A percentile compares a stretch with the other conserved stretches of the same genome.
These are phyloP conservation scores for Dicyrtomina minuta DNA, from an alignment of 2,888 invertebrate species.

Conservation along the genomic window DNA sequence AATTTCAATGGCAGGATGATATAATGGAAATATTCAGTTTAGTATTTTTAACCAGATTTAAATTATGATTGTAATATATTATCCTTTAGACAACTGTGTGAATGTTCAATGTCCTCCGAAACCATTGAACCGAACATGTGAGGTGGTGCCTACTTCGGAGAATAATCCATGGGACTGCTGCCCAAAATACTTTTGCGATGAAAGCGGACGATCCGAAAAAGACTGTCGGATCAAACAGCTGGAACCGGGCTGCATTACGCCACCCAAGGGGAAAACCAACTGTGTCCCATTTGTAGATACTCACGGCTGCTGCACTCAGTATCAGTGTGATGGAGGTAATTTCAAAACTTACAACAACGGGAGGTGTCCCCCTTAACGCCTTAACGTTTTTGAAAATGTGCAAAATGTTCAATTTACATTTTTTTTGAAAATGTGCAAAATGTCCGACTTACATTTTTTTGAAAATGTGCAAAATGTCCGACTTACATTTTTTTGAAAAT, in stretches of 20 bases:
- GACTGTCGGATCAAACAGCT: constrained; percentile 43
- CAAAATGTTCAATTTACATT: too few species aligned
- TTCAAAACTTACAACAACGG: constrained; percentile 1
- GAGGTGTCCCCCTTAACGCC: too few species aligned
- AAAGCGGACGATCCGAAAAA: constrained; percentile 30
- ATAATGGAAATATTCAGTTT: too few species aligned
- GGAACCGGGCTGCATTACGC: constrained; percentile 42
- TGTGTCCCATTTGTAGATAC: constrained; percentile 47
- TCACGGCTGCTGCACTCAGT: constrained; percentile 51
- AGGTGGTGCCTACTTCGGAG: constrained; percentile 26
- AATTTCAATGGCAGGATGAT: too few species aligned
- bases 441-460: too few species aligned
- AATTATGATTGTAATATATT: too few species aligned
- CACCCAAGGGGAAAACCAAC: constrained; percentile 47
- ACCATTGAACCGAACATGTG: constrained; percentile 46
- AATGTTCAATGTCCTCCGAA: constrained; percentile 43
- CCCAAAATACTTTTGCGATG: constrained; percentile 46
- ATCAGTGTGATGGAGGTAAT: constrained; percentile 50
- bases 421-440: too few species aligned
- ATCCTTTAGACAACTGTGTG: constrained; percentile 46
- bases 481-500: too few species aligned
- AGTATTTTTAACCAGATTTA: too few species aligned
- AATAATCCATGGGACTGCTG: constrained; percentile 45
- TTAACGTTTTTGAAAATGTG: too few species aligned
- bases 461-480: too few species aligned